phyloP scores from a whole-genome alignment of 2,888 invertebrate species.

The Acanthopleura granulata region DNA sequence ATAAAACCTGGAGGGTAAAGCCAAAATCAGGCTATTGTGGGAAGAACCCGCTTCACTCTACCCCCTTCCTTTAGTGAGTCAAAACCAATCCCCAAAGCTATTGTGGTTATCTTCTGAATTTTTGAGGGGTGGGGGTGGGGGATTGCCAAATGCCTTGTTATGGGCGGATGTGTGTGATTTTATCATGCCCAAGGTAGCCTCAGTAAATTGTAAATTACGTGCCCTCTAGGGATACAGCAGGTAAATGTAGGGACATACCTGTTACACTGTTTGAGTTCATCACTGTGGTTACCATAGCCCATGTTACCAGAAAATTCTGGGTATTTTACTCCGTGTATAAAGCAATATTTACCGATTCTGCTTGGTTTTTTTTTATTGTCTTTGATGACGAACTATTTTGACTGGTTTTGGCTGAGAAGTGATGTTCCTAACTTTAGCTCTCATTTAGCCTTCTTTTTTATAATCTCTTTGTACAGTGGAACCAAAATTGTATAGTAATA shows the following conservation, averaged over 20 bases:
- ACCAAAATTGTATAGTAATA: neutral
- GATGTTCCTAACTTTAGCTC: neutral
- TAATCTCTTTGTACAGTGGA: conserved; percentile 12
- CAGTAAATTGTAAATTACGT: neutral
- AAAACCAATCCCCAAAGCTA: too few relatives aligned
- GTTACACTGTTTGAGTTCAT: neutral
- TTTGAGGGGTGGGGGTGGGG: too few relatives aligned
- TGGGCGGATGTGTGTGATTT: neutral
- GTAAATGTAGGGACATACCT: too few relatives aligned
- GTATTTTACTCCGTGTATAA: conserved; percentile 16
- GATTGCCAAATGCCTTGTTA: neutral
- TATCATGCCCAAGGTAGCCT: neutral
- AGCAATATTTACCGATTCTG: neutral
- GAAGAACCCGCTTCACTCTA: too few relatives aligned
- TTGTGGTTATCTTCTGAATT: too few relatives aligned
- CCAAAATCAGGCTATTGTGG: too few relatives aligned
- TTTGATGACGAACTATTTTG: neutral
- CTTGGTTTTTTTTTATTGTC: neutral
- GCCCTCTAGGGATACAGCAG: too few relatives aligned
- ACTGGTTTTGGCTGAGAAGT: conserved; percentile 1
- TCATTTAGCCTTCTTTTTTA: conserved; percentile 3
- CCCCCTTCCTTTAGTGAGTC: too few relatives aligned
- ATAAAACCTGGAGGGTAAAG: too few relatives aligned
- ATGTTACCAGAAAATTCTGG: neutral
- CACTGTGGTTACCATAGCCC: neutral